Percentiles rank a stretch among this genome's conserved stretches.
These are phyloP conservation scores for Punctoribates punctum DNA, from an alignment of 2,888 invertebrate genomes.

Conservation along the genomic window DNA sequence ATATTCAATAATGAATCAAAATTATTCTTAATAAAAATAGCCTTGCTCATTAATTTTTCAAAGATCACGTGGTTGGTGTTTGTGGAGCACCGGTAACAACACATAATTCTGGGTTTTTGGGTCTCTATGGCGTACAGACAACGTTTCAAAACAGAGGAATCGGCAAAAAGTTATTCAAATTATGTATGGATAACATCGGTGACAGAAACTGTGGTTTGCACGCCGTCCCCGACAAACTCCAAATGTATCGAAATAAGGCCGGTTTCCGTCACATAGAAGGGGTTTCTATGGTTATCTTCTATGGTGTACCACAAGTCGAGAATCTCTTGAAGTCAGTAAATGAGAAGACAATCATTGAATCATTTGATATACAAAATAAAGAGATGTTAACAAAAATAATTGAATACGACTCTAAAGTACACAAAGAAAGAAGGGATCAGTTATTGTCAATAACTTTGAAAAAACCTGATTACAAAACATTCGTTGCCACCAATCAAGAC, in stretches of 20 bases:
- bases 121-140: conserved; percentile 37
- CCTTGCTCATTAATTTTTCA: no score
- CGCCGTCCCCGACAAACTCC: conserved; percentile 28
- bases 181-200: conserved; percentile 22
- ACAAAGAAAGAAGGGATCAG: conserved; percentile 19
- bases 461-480: conserved; percentile 32
- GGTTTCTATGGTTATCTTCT: conserved; percentile 29
- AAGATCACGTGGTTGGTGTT: conserved; percentile 29
- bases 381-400: conserved; percentile 29
- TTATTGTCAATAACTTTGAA: conserved; percentile 9
- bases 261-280: conserved; percentile 31
- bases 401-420: conserved; percentile 39
- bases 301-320: conserved; percentile 13
- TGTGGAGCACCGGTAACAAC: conserved; percentile 41
- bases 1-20: no score
- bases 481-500: conserved; percentile 23
- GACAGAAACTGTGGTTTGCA: conserved; percentile 39
- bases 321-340: conserved; percentile 8
- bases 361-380: background rate
- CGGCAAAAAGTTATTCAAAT: conserved; percentile 31
- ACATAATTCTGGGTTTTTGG: conserved; percentile 37
- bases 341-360: conserved; percentile 2
- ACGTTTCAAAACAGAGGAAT: conserved; percentile 34
- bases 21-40: no score
- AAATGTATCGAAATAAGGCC: conserved; percentile 36